Percentiles rank a stretch among this genome's conserved stretches.
Evolutionary conservation across 2,888 invertebrate genomes (phyloP).

Genomic region (Agrochola macilenta): DNA sequence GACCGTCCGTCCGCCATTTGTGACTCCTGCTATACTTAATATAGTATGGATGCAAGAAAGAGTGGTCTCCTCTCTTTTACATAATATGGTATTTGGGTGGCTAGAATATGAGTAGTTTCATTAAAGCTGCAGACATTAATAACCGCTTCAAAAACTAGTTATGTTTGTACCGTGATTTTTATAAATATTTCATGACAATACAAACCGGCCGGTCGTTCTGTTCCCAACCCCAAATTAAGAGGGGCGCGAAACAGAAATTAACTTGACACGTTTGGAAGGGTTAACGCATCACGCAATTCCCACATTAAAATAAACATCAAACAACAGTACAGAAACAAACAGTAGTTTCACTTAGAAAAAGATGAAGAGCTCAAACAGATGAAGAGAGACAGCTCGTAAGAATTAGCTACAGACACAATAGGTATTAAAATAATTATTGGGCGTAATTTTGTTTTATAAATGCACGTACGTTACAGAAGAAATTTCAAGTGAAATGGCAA

Average conservation of each 20-base stretch:
- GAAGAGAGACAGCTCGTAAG: background rate
- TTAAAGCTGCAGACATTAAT: background rate
- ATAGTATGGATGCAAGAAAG: background rate
- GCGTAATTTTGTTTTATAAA: background rate
- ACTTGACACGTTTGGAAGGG: constrained; percentile 45
- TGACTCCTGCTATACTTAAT: no score
- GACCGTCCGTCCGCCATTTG: no score
- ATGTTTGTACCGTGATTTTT: background rate
- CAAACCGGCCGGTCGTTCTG: constrained; percentile 7
- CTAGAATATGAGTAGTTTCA: background rate
- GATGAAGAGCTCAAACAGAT: background rate
- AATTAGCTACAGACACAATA: background rate
- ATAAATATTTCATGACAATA: background rate
- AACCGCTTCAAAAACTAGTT: background rate
- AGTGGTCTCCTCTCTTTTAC: background rate
- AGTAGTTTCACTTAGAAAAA: background rate
- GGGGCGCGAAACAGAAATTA: constrained; percentile 36
- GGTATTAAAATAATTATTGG: background rate
- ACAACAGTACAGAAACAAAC: background rate
- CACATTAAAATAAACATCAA: constrained; percentile 51
- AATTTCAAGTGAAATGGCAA: background rate
- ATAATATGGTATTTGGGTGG: background rate
- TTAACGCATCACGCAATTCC: constrained; percentile 51
- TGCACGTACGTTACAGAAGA: background rate
- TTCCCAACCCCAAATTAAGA: constrained; percentile 31